These are phyloP conservation scores for Neodiprion fabricii DNA, from an alignment of 1,140 invertebrate species.

Conservation along the genomic window DNA sequence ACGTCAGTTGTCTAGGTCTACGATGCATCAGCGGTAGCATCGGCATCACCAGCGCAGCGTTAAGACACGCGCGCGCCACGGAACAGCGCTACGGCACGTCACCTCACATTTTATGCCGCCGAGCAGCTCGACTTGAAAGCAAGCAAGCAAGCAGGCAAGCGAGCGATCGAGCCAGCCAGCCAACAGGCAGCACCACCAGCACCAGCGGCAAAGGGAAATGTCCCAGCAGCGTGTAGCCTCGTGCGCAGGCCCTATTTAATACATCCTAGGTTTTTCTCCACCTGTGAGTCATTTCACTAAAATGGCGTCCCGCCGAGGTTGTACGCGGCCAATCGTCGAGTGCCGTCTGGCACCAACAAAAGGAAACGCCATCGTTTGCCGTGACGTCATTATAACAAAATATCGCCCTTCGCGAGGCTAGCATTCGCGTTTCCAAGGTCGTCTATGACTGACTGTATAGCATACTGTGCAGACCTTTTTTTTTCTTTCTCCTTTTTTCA, in stretches of 20 bases:
- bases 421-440: constrained; percentile 18
- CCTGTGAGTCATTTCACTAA: constrained; percentile 16
- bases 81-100: constrained; percentile 7
- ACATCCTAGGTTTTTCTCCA: constrained; percentile 18
- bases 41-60: not conserved
- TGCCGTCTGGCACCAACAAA: constrained; percentile 16
- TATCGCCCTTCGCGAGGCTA: constrained; percentile 1
- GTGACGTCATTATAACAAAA: constrained; percentile 12
- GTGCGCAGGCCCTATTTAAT: constrained; percentile 12
- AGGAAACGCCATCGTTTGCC: constrained; percentile 2
- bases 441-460: not conserved
- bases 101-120: constrained; percentile 18
- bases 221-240: constrained; percentile 12
- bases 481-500: not conserved
- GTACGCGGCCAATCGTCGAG: constrained; percentile 10
- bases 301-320: constrained; percentile 11
- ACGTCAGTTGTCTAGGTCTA: no score
- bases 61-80: constrained; percentile 17
- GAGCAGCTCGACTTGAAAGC: constrained; percentile 15
- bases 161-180: no score
- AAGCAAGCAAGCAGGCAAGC: not conserved
- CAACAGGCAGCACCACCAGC: no score
- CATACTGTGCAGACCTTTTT: not conserved
- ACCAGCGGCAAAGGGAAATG: not conserved
- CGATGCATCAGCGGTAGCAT: not conserved